Evolutionary conservation across 1,140 invertebrate species (phyloP), one percentile per base, ranked within the genome.

Genomic region (Ceratina japonica): DNA sequence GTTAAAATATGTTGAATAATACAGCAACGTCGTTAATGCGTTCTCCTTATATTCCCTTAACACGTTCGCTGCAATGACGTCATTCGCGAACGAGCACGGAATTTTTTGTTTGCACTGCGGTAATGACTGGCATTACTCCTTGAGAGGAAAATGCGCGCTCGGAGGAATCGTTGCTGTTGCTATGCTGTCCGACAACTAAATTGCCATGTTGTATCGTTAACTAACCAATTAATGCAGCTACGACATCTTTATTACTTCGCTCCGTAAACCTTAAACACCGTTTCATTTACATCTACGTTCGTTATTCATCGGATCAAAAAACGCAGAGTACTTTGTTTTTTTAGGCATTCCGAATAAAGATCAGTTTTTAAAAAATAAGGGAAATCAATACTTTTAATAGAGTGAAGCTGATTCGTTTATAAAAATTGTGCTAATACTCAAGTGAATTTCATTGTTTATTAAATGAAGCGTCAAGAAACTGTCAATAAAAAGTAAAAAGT

Each of bases 1-100:
- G 5, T 56, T 78, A 78, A 78, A 78, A 64, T 64, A 49, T 78
- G 75, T 78, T 63, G 75, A 64, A 78, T 72, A 72, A 78, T 64
- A 78, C 49, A 54, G 68, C 75, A 72, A 63, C 44, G 61, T 13
- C 49, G 49, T 37, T 77, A 77, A 77, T 77, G 68, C 59, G 27
- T 44, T 63, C 75, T 27, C 59, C 59, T 77, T 71, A 54, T 44
- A 52, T 59, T 44, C 58, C 68, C 58, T 63, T 77, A 63, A 71
- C 75, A 63, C 75, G 68, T 52, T 27, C 68, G 51, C 51, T 16
- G 75, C 75, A 72, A n/a, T 72, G 59, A 72, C 68, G 75, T 78
- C 75, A 61, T 37, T 54, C 12, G 54, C n/a, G 37, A 5, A 24
- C 13, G 54, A 15, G 37, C 66, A 22, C 10, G 58, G 20, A 12